phyloP scores from a whole-genome alignment of 2,113 vertebrate genomes.

The Dendropsophus ebraccatus region DNA sequence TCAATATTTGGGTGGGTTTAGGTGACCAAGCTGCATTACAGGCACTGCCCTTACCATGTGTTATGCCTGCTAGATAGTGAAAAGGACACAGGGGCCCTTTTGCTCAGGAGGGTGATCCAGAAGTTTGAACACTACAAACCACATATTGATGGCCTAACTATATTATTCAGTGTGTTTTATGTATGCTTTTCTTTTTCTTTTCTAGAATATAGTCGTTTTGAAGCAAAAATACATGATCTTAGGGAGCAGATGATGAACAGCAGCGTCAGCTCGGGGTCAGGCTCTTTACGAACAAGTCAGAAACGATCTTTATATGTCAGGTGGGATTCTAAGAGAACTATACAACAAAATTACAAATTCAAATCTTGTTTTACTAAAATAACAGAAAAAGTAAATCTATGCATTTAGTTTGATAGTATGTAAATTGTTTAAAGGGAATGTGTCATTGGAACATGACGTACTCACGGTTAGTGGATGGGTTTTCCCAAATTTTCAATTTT shows the following conservation, averaged over 20 bases:
- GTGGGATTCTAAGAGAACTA: slow-evolving; percentile 68
- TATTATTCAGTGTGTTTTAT: not conserved
- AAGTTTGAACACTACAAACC: too few relatives aligned
- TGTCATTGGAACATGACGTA: too few relatives aligned
- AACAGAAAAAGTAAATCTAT: not conserved
- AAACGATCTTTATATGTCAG: slow-evolving; percentile 96
- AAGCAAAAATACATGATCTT: slow-evolving; percentile 97
- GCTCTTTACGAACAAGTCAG: slow-evolving; percentile 91
- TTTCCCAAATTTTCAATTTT: too few relatives aligned
- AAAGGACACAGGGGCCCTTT: too few relatives aligned
- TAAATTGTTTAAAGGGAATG: not conserved
- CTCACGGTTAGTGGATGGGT: too few relatives aligned
- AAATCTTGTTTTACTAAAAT: not conserved
- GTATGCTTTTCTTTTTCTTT: too few relatives aligned
- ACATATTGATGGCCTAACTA: too few relatives aligned
- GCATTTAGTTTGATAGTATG: not conserved
- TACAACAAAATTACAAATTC: not conserved
- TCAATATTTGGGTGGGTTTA: too few relatives aligned
- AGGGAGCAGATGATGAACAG: slow-evolving; percentile 99
- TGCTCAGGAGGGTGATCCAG: too few relatives aligned
- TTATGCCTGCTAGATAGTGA: too few relatives aligned
- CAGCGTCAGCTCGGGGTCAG: slow-evolving; percentile 95
- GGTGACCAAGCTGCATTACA: too few relatives aligned
- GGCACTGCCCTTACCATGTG: too few relatives aligned
- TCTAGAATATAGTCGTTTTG: slow-evolving; percentile 91